A percentile compares a stretch with the other conserved stretches of the same genome.
Evolutionary conservation across 2,113 vertebrate genomes (phyloP).

Genomic region (Chionodraco myersi): DNA sequence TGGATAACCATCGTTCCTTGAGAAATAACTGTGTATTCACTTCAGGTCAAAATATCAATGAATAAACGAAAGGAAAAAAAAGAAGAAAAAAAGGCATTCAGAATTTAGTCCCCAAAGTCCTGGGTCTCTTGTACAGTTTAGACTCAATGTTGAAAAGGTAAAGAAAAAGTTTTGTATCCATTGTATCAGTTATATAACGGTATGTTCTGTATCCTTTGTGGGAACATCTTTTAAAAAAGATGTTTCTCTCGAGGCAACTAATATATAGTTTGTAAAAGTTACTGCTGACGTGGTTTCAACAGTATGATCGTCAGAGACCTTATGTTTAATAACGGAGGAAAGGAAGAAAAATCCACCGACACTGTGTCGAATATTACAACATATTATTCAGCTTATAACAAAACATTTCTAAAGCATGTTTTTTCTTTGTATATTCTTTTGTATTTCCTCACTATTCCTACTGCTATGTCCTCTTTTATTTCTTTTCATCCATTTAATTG

Average conservation of each 20-base stretch:
- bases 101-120: neutral
- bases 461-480: neutral
- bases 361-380: too few species aligned
- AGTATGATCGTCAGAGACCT: neutral
- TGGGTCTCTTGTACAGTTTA: neutral
- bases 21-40: neutral
- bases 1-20: neutral
- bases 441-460: neutral
- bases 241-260: neutral
- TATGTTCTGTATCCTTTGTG: too few species aligned
- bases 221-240: neutral
- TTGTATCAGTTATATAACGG: too few species aligned
- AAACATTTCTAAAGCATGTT: neutral
- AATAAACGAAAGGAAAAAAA: neutral
- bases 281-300: neutral
- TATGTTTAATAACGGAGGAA: neutral
- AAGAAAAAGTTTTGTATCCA: neutral
- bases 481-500: neutral
- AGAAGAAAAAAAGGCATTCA: neutral
- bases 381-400: neutral
- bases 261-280: slow-evolving; percentile 17
- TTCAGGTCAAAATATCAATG: neutral
- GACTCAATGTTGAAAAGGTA: neutral
- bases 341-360: neutral
- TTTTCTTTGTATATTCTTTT: neutral